Evolutionary conservation across 1,140 invertebrate species (phyloP).

Genomic region (Aphelenchoides avenae): DNA sequence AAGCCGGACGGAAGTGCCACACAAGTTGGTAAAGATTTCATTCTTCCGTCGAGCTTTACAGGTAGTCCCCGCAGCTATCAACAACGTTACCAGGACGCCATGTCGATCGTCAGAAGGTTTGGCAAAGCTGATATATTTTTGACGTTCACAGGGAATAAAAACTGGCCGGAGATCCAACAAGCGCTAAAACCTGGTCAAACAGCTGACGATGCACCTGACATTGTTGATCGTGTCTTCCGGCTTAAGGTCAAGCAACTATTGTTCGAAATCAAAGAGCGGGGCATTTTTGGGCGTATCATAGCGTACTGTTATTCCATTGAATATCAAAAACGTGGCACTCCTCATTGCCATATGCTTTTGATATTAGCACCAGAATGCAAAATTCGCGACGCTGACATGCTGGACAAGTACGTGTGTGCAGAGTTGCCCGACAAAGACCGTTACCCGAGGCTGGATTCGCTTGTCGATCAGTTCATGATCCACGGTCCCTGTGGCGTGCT

Average conservation of each 20-base stretch:
- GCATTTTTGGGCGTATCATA: constrained; percentile 48
- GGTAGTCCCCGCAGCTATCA: constrained; percentile 44
- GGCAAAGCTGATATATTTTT: constrained; percentile 62
- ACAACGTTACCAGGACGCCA: constrained; percentile 59
- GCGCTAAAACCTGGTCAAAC: constrained; percentile 50
- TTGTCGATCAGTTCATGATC: constrained; percentile 61
- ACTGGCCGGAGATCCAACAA: constrained; percentile 62
- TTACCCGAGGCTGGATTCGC: constrained; percentile 59
- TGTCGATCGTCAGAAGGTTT: constrained; percentile 59
- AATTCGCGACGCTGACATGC: constrained; percentile 51
- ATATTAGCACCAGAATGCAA: constrained; percentile 37
- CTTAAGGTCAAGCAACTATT: constrained; percentile 63
- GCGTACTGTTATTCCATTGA: constrained; percentile 60
- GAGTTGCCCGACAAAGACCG: constrained; percentile 63
- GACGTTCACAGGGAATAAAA: constrained; percentile 64
- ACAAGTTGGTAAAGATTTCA: constrained; percentile 41
- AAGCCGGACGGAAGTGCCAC: constrained; percentile 10
- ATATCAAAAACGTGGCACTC: constrained; percentile 64
- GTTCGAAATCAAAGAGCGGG: too few species aligned
- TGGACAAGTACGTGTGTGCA: constrained; percentile 63
- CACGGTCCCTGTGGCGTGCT: constrained; percentile 51
- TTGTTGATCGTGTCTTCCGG: constrained; percentile 62
- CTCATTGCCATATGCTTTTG: constrained; percentile 64
- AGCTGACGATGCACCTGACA: constrained; percentile 60
- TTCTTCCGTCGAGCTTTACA: constrained; percentile 60